These are phyloP conservation scores for Oncopodura yosiiana DNA, from an alignment of 1,140 invertebrate genomes.

Conservation along the genomic window DNA sequence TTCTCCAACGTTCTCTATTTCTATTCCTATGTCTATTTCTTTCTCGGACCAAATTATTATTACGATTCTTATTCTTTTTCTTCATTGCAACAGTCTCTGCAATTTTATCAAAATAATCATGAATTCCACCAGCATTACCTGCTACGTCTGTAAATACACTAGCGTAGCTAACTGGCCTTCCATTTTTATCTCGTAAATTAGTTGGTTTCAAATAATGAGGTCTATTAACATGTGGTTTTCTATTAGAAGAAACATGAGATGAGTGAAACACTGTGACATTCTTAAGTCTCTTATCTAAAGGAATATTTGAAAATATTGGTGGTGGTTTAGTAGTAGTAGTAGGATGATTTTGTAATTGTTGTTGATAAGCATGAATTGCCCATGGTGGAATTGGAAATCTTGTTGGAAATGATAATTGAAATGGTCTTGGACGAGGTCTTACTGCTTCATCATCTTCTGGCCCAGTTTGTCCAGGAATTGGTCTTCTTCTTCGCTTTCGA, in stretches of 20 bases:
- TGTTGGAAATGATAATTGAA: neutral
- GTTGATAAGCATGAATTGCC: too few relatives aligned
- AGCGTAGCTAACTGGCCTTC: slow-evolving; percentile 13
- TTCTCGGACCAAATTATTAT: too few relatives aligned
- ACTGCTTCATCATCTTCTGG: neutral
- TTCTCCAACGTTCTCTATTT: neutral
- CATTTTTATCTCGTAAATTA: slow-evolving; percentile 3
- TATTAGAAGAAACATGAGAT: slow-evolving; percentile 6
- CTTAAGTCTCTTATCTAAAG: slow-evolving; percentile 6
- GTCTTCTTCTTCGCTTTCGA: neutral
- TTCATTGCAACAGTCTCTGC: neutral
- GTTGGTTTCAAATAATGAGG: slow-evolving; percentile 1
- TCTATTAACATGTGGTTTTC: slow-evolving; percentile 8
- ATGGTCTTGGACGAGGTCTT: neutral
- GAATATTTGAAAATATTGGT: slow-evolving; percentile 10
- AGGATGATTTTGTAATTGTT: too few relatives aligned
- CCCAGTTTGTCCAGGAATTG: neutral
- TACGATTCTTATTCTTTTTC: neutral
- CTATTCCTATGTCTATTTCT: neutral
- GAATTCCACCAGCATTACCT: slow-evolving; percentile 17
- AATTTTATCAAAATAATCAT: slow-evolving; percentile 22
- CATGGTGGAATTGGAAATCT: too few relatives aligned
- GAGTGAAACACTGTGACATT: neutral
- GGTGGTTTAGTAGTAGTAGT: slow-evolving; percentile 11
- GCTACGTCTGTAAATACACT: slow-evolving; percentile 21